Base-by-base conservation (phyloP, 2,888 invertebrate species). In the Eucriotettix oculatus region DNA sequence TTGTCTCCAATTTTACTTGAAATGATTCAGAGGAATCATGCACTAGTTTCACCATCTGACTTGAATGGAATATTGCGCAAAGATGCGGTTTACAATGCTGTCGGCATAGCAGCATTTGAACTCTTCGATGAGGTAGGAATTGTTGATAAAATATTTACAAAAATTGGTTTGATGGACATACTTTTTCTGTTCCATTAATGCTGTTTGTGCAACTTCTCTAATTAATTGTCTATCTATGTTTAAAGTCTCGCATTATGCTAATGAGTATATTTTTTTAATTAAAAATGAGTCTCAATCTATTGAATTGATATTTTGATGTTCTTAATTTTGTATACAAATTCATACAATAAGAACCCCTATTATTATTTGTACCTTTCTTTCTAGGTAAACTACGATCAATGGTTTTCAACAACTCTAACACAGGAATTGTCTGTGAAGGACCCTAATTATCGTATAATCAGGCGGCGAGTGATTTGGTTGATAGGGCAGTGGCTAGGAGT, bases 41-140 rank as follows among this genome's bases (percentile, higher is more conserved):
- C 83, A 9, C 77, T 84, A 10, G 80, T 84, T 16, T 76, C 81
- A 60, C 79, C 84, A 0, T 83, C 85, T 58, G 87, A 94, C 71
- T 76, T 92, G 66, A 80, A 83, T 60, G 84, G 85, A 14, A 87
- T 96, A 69, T 75, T 96, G 63, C 79, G 85, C 60, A 94, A 93
- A 73, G 96, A 96, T 75, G 94, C 95, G 60, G 86, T 96, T 54
- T 96, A 96, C 70, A 91, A 90, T 74, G 94, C 95, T 0, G 87
- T 91, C 11, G 92, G 94, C 10, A 76, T 92, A 63, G 87, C 88
- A 3, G 88, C 93, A 0, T 92, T 90, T 72, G 90, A 95, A 68
- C 77, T 96, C 59, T 95, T 89, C 71, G 92, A 95, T 71, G 91
- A 93, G 73, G 87, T 85, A 69, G 75, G 74, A 73, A 56, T 11